Conservation (phyloP, 2,113 vertebrate species). For the Ctenomys sociabilis region DNA sequence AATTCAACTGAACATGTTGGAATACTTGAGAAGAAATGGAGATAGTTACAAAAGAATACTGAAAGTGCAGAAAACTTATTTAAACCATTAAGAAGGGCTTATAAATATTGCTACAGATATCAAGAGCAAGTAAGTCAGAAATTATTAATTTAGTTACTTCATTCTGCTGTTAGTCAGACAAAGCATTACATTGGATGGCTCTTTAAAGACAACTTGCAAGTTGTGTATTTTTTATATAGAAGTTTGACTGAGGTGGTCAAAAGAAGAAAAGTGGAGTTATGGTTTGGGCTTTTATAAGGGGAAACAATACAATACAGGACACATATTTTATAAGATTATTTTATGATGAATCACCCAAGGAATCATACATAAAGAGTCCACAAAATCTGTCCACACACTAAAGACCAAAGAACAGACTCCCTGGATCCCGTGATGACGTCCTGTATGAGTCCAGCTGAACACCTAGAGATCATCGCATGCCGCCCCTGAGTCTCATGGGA, state of each 20-base stretch:
- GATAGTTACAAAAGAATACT: not conserved
- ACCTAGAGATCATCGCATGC: no score
- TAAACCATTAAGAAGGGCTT: not conserved
- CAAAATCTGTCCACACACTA: no score
- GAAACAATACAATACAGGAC: no score
- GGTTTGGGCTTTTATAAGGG: no score
- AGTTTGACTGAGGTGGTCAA: not conserved
- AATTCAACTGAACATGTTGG: not conserved
- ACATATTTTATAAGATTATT: no score
- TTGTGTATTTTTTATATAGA: not conserved
- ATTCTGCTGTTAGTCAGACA: conserved; percentile 1
- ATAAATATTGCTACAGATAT: not conserved
- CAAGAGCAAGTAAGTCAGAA: not conserved
- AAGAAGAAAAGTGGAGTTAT: not conserved
- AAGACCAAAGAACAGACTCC: no score
- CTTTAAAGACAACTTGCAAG: conserved; percentile 22
- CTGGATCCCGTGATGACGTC: no score
- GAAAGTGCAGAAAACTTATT: not conserved
- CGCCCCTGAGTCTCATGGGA: no score
- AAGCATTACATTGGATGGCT: not conserved
- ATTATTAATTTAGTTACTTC: not conserved
- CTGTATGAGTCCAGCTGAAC: no score
- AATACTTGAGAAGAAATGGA: not conserved
- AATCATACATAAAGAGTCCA: no score
- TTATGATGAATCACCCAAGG: no score